Evolutionary conservation across 2,797 vertebrate genomes (phyloP).

Genomic region (Pseudochromis fuscus): DNA sequence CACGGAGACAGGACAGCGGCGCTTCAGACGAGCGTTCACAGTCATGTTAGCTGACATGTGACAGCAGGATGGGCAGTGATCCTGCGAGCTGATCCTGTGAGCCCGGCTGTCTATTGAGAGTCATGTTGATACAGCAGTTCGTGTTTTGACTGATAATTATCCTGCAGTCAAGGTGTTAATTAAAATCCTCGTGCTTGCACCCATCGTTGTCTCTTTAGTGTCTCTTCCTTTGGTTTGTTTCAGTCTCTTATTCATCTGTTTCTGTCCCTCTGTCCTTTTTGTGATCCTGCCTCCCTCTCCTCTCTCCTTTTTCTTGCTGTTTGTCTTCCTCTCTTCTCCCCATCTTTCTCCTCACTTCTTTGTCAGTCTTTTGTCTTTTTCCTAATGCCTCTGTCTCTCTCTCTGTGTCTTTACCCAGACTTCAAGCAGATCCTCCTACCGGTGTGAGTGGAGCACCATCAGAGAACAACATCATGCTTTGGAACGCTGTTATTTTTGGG

Average conservation of each 20-base stretch:
- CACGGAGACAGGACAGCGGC: neutral
- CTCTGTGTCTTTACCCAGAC: slow-evolving; percentile 80
- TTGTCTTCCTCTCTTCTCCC: slow-evolving; percentile 8
- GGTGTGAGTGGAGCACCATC: slow-evolving; percentile 98
- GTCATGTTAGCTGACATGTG: slow-evolving; percentile 34
- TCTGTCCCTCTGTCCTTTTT: neutral
- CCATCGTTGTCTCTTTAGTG: neutral
- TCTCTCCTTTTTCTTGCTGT: neutral
- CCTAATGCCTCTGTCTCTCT: slow-evolving; percentile 10
- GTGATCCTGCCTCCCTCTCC: neutral
- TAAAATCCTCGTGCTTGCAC: slow-evolving; percentile 42
- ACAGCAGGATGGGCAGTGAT: slow-evolving; percentile 8
- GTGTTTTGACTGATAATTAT: slow-evolving; percentile 65
- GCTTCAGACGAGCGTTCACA: slow-evolving; percentile 17
- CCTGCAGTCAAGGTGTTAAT: slow-evolving; percentile 61
- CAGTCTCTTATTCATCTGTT: neutral
- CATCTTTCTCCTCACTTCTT: neutral
- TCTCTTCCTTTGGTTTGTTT: neutral
- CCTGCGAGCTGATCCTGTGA: slow-evolving; percentile 36
- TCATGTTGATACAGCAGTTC: slow-evolving; percentile 57
- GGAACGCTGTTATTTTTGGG: slow-evolving; percentile 99
- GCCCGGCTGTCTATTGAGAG: slow-evolving; percentile 24
- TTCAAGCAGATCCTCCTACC: slow-evolving; percentile 99
- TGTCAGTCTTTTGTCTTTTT: neutral
- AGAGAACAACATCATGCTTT: slow-evolving; percentile 99